Conservation (phyloP, 2,888 invertebrate genomes). For the Rhagophthalmus giganteus region DNA sequence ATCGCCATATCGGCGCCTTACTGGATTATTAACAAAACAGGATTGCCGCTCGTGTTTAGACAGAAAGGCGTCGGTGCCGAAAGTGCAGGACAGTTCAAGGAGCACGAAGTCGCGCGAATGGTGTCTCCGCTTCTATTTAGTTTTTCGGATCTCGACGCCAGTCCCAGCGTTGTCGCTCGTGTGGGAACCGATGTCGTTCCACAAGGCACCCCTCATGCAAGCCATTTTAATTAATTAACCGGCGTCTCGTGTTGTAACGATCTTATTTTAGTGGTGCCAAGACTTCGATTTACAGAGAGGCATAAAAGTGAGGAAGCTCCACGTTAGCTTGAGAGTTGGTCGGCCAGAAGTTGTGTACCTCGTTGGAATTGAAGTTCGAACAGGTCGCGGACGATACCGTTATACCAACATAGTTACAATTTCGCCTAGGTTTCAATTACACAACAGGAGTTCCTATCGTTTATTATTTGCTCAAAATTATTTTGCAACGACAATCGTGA, state of each 20-base stretch:
- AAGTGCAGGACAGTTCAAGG: slow-evolving; percentile 89
- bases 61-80: slow-evolving; percentile 80
- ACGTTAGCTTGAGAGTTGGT: slow-evolving; percentile 63
- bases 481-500: slow-evolving; percentile 72
- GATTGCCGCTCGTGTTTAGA: slow-evolving; percentile 91
- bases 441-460: slow-evolving; percentile 79
- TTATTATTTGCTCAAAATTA: slow-evolving; percentile 90
- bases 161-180: slow-evolving; percentile 73
- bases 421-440: slow-evolving; percentile 89
- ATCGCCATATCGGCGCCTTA: slow-evolving; percentile 81
- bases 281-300: slow-evolving; percentile 74
- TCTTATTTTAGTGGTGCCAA: slow-evolving; percentile 75
- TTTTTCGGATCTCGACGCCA: slow-evolving; percentile 86
- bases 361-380: slow-evolving; percentile 86
- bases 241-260: no score
- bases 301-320: slow-evolving; percentile 57
- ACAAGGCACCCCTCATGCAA: slow-evolving; percentile 61
- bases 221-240: slow-evolving; percentile 11
- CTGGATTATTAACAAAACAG: slow-evolving; percentile 96
- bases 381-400: slow-evolving; percentile 86
- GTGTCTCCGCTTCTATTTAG: slow-evolving; percentile 92
- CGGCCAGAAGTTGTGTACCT: slow-evolving; percentile 75
- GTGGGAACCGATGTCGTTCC: slow-evolving; percentile 68
- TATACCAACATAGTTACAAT: slow-evolving; percentile 91
- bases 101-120: slow-evolving; percentile 93